Conservation (phyloP, 2,888 invertebrate genomes). For the Clusia tigrina region DNA sequence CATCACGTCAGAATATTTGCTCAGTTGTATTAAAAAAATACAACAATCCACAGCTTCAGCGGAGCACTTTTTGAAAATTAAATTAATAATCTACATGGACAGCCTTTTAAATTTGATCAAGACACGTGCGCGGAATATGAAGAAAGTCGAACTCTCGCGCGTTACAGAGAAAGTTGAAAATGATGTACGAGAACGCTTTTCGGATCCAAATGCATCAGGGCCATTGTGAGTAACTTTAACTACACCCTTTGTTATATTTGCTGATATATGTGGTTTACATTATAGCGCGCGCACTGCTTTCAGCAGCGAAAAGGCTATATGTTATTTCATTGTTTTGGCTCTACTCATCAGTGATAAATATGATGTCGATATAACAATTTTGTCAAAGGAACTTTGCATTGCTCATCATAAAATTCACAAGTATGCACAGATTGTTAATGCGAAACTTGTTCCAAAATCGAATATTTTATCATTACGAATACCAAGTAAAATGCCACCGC, state of each 20-base stretch:
- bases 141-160: conserved; percentile 47
- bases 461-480: conserved; percentile 46
- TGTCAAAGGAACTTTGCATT: conserved; percentile 49
- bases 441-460: conserved; percentile 39
- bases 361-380: conserved; percentile 46
- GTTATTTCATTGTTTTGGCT: conserved; percentile 57
- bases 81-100: conserved; percentile 60
- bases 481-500: conserved; percentile 49
- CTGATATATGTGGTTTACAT: too few species aligned
- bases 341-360: conserved; percentile 51
- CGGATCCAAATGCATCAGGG: conserved; percentile 45
- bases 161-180: conserved; percentile 61
- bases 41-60: too few species aligned
- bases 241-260: too few species aligned
- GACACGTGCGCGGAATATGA: conserved; percentile 45
- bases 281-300: conserved; percentile 48
- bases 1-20: conserved; percentile 53
- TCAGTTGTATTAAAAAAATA: conserved; percentile 41
- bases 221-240: too few species aligned
- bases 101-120: conserved; percentile 51
- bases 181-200: conserved; percentile 56
- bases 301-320: conserved; percentile 57
- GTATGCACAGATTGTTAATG: conserved; percentile 54
- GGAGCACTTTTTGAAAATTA: conserved; percentile 47
- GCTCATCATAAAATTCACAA: conserved; percentile 49